phyloP scores from a whole-genome alignment of 2,113 vertebrate genomes.

The Rhinolophus ferrumequinum region DNA sequence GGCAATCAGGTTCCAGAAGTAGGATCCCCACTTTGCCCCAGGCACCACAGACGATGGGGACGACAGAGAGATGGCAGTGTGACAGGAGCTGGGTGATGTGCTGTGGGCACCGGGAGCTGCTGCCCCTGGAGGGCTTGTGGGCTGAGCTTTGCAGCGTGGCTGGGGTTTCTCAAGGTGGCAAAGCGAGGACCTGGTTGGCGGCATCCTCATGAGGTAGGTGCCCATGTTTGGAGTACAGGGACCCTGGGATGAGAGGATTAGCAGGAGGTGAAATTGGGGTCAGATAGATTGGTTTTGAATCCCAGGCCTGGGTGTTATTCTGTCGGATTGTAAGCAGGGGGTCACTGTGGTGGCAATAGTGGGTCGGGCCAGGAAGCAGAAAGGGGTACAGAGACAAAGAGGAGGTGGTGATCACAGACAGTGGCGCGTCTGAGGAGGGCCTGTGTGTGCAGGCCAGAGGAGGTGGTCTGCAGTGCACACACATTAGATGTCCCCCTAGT shows the following conservation, averaged over 20 bases:
- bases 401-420: background rate
- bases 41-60: background rate
- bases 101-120: background rate
- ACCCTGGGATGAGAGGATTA: background rate
- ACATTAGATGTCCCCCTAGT: no score
- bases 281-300: background rate
- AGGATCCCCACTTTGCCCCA: background rate
- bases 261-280: background rate
- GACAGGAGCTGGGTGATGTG: background rate
- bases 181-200: accelerated
- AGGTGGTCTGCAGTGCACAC: background rate
- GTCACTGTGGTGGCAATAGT: background rate
- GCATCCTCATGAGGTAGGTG: background rate
- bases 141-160: background rate
- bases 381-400: accelerated
- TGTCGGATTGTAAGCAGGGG: background rate
- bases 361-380: background rate
- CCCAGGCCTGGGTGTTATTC: background rate
- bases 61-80: background rate
- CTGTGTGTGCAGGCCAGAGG: background rate
- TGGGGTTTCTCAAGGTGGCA: background rate
- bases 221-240: background rate
- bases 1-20: background rate
- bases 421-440: background rate
- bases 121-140: background rate